Percentiles rank a stretch among this genome's conserved stretches.
Conservation (phyloP, 2,113 vertebrate genomes). For the Halcyon malimbica region DNA sequence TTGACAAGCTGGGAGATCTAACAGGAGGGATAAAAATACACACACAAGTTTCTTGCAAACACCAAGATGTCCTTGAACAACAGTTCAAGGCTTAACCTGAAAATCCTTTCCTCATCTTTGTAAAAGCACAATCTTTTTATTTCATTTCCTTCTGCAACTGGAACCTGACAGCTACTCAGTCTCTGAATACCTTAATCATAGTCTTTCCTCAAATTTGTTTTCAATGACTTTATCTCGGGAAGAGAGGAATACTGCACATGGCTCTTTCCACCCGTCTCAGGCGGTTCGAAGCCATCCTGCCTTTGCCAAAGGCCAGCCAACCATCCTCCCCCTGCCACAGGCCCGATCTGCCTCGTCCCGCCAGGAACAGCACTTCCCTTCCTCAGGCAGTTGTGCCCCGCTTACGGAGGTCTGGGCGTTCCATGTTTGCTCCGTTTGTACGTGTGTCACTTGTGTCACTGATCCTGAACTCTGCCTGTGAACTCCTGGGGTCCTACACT, state of each 20-base stretch:
- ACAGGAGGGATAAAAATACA: neutral
- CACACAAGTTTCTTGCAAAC: fast-evolving
- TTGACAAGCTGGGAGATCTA: neutral
- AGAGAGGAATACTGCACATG: neutral
- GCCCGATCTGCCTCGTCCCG: neutral
- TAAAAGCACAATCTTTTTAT: neutral
- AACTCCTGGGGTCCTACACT: fast-evolving
- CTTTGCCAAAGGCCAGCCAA: too few relatives aligned
- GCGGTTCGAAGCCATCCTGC: neutral
- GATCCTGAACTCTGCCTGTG: neutral
- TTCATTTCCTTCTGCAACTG: neutral
- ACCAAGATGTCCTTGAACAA: neutral
- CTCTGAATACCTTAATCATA: neutral
- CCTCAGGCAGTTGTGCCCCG: fast-evolving
- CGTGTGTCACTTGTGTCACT: neutral
- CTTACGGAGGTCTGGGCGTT: neutral
- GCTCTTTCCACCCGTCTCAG: neutral
- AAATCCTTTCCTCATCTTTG: neutral
- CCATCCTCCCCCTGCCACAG: neutral
- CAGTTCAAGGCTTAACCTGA: neutral
- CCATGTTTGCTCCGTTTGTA: neutral
- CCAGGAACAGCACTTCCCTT: neutral
- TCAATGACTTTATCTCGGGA: neutral
- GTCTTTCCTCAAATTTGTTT: neutral
- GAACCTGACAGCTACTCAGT: neutral